Evolutionary conservation across 2,797 vertebrate genomes (phyloP).

Genomic region (Cossypha dichroa): DNA sequence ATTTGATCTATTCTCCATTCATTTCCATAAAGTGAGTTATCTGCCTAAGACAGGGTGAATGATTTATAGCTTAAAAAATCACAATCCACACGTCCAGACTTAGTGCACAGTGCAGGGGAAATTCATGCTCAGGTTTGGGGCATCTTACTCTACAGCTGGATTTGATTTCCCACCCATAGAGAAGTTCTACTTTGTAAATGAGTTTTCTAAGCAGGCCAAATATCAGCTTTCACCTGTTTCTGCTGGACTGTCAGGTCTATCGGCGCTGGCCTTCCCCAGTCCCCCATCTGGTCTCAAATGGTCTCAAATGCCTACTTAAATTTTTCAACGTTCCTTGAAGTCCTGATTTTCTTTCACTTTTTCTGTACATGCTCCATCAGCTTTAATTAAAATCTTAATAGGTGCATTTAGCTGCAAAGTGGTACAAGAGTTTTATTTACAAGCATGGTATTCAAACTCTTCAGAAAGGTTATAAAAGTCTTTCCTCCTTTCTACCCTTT

Average conservation of each 20-base stretch:
- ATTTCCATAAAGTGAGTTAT: background rate
- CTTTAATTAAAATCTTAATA: constrained; percentile 8
- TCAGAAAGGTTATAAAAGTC: background rate
- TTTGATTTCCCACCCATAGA: background rate
- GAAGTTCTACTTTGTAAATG: background rate
- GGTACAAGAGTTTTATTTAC: background rate
- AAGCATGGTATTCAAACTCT: background rate
- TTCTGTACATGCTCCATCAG: background rate
- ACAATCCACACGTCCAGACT: background rate
- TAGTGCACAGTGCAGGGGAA: background rate
- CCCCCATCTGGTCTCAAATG: background rate
- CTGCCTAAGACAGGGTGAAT: background rate
- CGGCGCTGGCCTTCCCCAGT: background rate
- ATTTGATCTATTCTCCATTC: background rate
- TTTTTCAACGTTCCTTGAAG: background rate
- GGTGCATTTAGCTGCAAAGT: background rate
- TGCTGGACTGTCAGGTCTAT: background rate
- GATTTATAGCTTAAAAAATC: background rate
- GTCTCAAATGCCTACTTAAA: background rate
- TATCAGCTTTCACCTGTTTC: background rate
- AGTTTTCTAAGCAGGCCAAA: background rate
- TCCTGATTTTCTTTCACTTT: background rate
- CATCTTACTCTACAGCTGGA: background rate
- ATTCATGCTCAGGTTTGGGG: background rate
- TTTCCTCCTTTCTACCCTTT: accelerated